phyloP scores from a whole-genome alignment of 1,140 invertebrate species.

The Saccostrea cuccullata region DNA sequence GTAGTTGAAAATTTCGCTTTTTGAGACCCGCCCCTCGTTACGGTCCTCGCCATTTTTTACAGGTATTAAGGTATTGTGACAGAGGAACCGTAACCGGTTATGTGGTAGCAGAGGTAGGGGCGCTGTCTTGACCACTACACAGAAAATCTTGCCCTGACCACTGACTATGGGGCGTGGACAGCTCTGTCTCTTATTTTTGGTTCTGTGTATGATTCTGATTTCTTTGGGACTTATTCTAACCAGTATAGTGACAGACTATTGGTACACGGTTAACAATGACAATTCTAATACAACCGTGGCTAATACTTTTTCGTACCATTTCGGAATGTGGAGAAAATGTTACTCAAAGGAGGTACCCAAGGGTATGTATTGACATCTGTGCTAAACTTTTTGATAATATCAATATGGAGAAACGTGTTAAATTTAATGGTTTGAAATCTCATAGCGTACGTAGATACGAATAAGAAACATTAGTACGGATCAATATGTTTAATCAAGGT shows the following conservation, averaged over 20 bases:
- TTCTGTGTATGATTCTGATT: constrained; percentile 59
- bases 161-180: constrained; percentile 46
- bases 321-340: constrained; percentile 65
- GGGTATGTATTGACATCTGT: constrained; percentile 48
- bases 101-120: neutral
- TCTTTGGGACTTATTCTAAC: constrained; percentile 57
- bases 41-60: constrained; percentile 12
- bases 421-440: neutral
- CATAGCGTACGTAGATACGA: neutral
- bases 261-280: constrained; percentile 54
- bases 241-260: constrained; percentile 62
- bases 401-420: neutral
- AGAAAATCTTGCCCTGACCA: neutral
- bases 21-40: constrained; percentile 13
- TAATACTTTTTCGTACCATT: constrained; percentile 56
- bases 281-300: constrained; percentile 47
- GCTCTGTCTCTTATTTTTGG: constrained; percentile 48
- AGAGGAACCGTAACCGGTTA: constrained; percentile 25
- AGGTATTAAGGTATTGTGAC: constrained; percentile 28
- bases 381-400: neutral
- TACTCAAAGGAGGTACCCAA: constrained; percentile 50
- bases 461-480: neutral
- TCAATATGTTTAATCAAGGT: constrained; percentile 2
- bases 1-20: neutral
- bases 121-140: constrained; percentile 14